Percentiles rank a stretch among this genome's conserved stretches.
These are phyloP conservation scores for Pseudeuparius sepicola DNA, from an alignment of 2,888 invertebrate genomes.

Conservation along the genomic window DNA sequence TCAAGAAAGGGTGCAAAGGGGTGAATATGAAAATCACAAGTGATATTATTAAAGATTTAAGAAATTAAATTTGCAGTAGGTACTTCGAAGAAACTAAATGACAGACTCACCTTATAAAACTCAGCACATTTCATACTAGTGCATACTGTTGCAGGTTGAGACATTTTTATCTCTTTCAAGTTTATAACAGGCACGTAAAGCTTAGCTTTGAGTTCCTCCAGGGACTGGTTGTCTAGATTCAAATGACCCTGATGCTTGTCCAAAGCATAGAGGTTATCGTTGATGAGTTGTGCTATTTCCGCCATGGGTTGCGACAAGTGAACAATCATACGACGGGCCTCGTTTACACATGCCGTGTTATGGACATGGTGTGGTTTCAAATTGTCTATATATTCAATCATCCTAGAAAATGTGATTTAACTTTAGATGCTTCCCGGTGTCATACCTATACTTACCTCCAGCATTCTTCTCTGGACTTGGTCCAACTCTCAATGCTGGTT, in stretches of 20 bases:
- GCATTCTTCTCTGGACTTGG: slow-evolving; percentile 25
- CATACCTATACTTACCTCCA: slow-evolving; percentile 25
- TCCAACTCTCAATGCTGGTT: slow-evolving; percentile 25
- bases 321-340: slow-evolving; percentile 32
- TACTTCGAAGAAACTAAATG: too few species aligned
- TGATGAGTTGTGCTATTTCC: slow-evolving; percentile 32
- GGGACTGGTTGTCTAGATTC: slow-evolving; percentile 20
- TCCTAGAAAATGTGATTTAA: slow-evolving; percentile 24
- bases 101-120: slow-evolving; percentile 24
- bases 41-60: too few species aligned
- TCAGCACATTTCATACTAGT: slow-evolving; percentile 27
- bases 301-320: slow-evolving; percentile 33
- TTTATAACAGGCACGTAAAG: slow-evolving; percentile 31
- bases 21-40: too few species aligned
- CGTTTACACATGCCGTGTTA: slow-evolving; percentile 32
- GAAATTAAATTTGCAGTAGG: too few species aligned
- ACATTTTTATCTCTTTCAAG: slow-evolving; percentile 26
- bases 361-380: slow-evolving; percentile 31
- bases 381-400: slow-evolving; percentile 28
- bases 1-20: too few species aligned
- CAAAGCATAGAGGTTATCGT: slow-evolving; percentile 31
- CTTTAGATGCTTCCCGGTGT: too few species aligned
- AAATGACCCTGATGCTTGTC: slow-evolving; percentile 26
- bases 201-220: slow-evolving; percentile 28
- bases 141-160: slow-evolving; percentile 33